phyloP scores from a whole-genome alignment of 1,140 invertebrate genomes.

The Pogonus chalceus region DNA sequence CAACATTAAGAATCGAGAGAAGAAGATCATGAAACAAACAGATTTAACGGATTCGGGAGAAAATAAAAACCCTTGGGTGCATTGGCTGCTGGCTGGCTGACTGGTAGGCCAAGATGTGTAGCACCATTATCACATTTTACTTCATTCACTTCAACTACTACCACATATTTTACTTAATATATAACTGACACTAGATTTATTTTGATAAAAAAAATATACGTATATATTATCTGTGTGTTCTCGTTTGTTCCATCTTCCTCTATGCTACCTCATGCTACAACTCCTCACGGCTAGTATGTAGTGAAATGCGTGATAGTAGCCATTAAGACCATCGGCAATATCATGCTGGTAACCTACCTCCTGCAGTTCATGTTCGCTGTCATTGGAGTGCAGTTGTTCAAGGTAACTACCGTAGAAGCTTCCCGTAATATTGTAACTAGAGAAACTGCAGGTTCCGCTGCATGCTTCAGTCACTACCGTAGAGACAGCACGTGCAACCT shows the following conservation, averaged over 20 bases:
- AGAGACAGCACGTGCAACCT: slow-evolving; percentile 16
- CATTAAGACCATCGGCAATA: slow-evolving; percentile 98
- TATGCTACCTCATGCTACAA: slow-evolving; percentile 4
- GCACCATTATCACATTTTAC: too few species aligned
- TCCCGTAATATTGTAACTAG: slow-evolving; percentile 3
- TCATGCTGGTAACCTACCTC: slow-evolving; percentile 97
- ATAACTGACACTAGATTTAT: neutral
- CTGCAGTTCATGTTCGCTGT: slow-evolving; percentile 99
- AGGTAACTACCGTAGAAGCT: slow-evolving; percentile 56
- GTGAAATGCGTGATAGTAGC: slow-evolving; percentile 98
- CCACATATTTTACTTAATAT: neutral
- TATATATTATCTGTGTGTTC: slow-evolving; percentile 4
- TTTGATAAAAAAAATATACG: neutral
- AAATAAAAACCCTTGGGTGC: neutral
- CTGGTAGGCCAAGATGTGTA: neutral
- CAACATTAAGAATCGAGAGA: too few species aligned
- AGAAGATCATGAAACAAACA: too few species aligned
- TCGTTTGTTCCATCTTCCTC: slow-evolving; percentile 3
- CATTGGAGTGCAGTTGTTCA: slow-evolving; percentile 99
- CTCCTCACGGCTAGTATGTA: slow-evolving; percentile 66
- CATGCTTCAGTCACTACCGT: slow-evolving; percentile 27
- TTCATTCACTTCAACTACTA: slow-evolving; percentile 1
- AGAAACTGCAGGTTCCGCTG: slow-evolving; percentile 4
- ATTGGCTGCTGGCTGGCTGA: slow-evolving; percentile 2
- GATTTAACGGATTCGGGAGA: neutral